Evolutionary conservation across 1,140 invertebrate species (phyloP).

Genomic region (Sitophilus oryzae): DNA sequence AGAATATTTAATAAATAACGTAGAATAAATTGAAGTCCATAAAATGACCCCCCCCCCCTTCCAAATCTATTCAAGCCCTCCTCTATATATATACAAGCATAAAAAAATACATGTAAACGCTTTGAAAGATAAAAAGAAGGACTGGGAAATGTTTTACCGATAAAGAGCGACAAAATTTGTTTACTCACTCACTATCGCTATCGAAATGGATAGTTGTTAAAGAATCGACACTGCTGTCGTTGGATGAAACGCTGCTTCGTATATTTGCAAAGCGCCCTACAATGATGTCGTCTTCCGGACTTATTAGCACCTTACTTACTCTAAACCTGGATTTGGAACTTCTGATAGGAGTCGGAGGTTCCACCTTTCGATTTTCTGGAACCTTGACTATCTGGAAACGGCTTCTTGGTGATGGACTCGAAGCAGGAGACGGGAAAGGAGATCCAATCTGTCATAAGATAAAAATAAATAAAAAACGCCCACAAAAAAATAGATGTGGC

Average conservation of each 20-base stretch:
- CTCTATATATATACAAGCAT: no score
- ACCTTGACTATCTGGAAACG: conserved; percentile 29
- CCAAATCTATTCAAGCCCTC: not conserved
- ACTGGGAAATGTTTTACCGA: no score
- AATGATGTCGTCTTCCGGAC: conserved; percentile 31
- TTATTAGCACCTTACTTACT: conserved; percentile 29
- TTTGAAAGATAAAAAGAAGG: no score
- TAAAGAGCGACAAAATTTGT: no score
- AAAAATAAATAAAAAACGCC: not conserved
- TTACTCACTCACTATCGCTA: conserved; percentile 30
- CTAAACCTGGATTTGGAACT: conserved; percentile 22
- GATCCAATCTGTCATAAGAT: conserved; percentile 17
- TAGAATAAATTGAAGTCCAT: not conserved
- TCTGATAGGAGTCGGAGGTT: not conserved
- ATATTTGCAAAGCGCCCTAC: conserved; percentile 34
- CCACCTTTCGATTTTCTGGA: conserved; percentile 13
- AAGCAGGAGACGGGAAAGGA: conserved; percentile 24
- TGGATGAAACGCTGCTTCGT: conserved; percentile 36
- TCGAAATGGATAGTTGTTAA: conserved; percentile 27
- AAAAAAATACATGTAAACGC: no score
- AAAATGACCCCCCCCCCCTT: not conserved
- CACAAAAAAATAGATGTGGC: not conserved
- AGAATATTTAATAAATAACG: not conserved
- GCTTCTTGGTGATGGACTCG: conserved; percentile 25
- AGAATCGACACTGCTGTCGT: conserved; percentile 34